phyloP scores from a whole-genome alignment of 53 echinoderm and acorn worm genomes.

The Pentamera pediparva region DNA sequence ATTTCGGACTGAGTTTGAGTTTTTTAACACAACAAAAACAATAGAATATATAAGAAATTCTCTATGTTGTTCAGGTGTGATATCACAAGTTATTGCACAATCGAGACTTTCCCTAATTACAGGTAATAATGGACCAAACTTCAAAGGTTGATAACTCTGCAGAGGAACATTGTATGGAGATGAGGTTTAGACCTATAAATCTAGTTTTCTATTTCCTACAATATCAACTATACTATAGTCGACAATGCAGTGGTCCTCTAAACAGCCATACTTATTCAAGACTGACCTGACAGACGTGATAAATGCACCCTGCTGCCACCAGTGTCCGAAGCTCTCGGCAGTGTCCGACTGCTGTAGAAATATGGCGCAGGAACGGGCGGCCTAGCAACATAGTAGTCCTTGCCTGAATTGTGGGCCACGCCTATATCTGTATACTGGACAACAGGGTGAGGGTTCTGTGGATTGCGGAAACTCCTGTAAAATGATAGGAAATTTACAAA shows the following conservation, averaged over 20 bases:
- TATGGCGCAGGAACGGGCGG: slow-evolving; percentile 89
- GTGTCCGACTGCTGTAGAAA: slow-evolving; percentile 66
- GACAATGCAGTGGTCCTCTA: neutral
- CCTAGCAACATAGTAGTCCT: slow-evolving; percentile 4
- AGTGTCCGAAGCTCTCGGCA: slow-evolving; percentile 67
- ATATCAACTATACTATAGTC: too few species aligned
- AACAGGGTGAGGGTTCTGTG: slow-evolving; percentile 84
- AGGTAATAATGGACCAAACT: neutral
- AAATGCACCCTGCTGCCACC: slow-evolving; percentile 68
- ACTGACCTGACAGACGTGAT: slow-evolving; percentile 67
- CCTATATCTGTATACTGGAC: slow-evolving; percentile 76
- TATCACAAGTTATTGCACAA: too few species aligned
- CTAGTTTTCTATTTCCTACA: too few species aligned
- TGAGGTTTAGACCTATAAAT: too few species aligned
- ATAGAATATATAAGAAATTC: too few species aligned
- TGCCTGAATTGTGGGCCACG: slow-evolving; percentile 22
- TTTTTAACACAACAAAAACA: too few species aligned
- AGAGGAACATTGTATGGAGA: neutral
- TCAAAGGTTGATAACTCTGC: neutral
- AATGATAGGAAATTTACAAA: neutral
- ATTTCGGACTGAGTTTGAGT: too few species aligned
- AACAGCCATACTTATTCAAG: neutral
- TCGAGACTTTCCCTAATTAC: neutral
- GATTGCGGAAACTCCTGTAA: slow-evolving; percentile 84
- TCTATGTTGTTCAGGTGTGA: too few species aligned